Percentiles rank a stretch among this genome's conserved stretches.
Conservation (phyloP, 2,888 invertebrate genomes). For the Cremastinae sp. region DNA sequence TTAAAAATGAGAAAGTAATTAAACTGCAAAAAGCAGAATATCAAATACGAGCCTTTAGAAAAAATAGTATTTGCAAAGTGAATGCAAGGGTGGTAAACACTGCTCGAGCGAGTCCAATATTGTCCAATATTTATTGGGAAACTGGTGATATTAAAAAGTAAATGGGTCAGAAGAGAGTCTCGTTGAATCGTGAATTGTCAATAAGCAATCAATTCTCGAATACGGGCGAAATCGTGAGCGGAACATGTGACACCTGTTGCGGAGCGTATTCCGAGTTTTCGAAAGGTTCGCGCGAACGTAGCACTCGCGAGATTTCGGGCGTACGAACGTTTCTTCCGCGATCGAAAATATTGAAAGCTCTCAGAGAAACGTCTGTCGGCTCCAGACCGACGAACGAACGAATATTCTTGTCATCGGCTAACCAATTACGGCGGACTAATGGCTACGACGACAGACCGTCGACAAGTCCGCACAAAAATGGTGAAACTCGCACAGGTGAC, state of each 20-base stretch:
- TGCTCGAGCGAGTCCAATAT: no score
- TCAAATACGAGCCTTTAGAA: no score
- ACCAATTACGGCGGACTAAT: slow-evolving; percentile 59
- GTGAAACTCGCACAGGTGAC: slow-evolving; percentile 47
- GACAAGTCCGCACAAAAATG: slow-evolving; percentile 58
- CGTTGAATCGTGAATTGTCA: slow-evolving; percentile 31
- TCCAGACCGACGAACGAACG: neutral
- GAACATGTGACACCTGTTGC: slow-evolving; percentile 72
- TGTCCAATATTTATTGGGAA: no score
- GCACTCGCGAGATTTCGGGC: neutral
- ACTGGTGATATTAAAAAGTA: slow-evolving; percentile 30
- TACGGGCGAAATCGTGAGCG: slow-evolving; percentile 42
- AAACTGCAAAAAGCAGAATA: no score
- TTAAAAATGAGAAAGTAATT: no score
- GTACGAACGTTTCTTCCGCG: neutral
- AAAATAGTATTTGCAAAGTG: no score
- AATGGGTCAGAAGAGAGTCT: slow-evolving; percentile 24
- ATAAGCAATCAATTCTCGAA: slow-evolving; percentile 33
- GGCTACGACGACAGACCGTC: slow-evolving; percentile 55
- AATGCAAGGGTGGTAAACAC: no score
- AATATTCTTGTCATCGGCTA: slow-evolving; percentile 46
- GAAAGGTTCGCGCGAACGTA: slow-evolving; percentile 43
- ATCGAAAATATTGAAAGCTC: neutral
- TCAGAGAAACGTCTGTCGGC: neutral
- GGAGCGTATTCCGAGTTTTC: slow-evolving; percentile 51